Evolutionary conservation across 2,113 vertebrate species (phyloP).

Genomic region (Psittacara wagleri): DNA sequence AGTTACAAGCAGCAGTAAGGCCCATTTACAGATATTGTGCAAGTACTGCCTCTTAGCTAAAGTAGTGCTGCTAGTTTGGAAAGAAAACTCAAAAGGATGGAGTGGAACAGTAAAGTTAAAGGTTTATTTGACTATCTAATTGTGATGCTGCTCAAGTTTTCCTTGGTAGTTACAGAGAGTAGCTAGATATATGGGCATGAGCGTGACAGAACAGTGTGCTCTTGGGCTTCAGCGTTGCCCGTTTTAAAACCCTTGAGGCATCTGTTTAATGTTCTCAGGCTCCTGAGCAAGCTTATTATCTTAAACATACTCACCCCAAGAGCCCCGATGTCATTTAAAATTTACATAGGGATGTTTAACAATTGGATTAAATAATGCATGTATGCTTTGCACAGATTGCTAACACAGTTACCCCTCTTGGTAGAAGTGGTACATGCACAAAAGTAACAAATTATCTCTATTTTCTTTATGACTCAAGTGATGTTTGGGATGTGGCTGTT

Average conservation of each 20-base stretch:
- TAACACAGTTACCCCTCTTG: not conserved
- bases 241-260: slow-evolving; percentile 1
- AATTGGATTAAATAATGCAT: not conserved
- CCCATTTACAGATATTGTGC: not conserved
- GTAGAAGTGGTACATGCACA: not conserved
- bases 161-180: not conserved
- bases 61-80: not conserved
- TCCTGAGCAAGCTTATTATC: slow-evolving; percentile 7
- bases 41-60: not conserved
- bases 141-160: not conserved
- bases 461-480: not conserved
- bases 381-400: not conserved
- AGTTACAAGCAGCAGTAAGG: not conserved
- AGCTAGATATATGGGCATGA: not conserved
- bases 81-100: not conserved
- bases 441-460: not conserved
- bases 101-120: not conserved
- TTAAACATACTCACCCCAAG: not conserved
- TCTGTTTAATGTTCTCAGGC: slow-evolving; percentile 17
- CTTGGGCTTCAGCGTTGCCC: not conserved
- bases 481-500: not conserved
- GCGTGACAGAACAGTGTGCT: not conserved
- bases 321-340: not conserved
- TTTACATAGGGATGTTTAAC: not conserved
- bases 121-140: slow-evolving; percentile 7